Evolutionary conservation across 2,797 vertebrate species (phyloP).

Genomic region (Scomberomorus guttatus): DNA sequence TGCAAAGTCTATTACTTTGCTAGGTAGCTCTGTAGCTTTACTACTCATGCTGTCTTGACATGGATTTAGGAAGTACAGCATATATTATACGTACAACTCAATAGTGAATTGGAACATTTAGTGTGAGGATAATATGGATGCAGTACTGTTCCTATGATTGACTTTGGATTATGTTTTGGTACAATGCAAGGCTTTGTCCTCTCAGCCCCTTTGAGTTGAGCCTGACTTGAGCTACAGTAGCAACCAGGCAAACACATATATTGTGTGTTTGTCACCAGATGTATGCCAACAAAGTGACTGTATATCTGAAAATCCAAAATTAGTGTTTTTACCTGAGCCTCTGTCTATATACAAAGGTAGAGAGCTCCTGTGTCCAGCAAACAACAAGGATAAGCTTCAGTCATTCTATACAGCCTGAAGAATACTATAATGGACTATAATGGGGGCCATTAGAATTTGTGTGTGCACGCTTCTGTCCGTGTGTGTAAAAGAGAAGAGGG

Average conservation of each 20-base stretch:
- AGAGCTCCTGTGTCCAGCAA: background rate
- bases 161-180: background rate
- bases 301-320: background rate
- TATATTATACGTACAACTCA: background rate
- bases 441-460: background rate
- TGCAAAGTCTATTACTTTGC: conserved; percentile 14
- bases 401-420: background rate
- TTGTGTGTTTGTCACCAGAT: background rate
- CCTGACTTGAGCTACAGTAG: background rate
- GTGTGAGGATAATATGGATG: background rate
- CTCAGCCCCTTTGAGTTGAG: background rate
- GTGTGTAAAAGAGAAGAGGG: background rate
- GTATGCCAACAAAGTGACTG: background rate
- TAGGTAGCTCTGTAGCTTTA: background rate
- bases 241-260: background rate
- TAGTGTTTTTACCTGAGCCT: background rate
- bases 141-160: too few species aligned
- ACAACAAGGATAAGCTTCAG: background rate
- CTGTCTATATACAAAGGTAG: background rate
- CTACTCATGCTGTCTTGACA: background rate
- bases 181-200: background rate
- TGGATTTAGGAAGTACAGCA: background rate
- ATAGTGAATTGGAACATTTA: background rate
- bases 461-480: background rate
- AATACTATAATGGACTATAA: conserved; percentile 11